A percentile compares a stretch with the other conserved stretches of the same genome.
Conservation (phyloP, 1,140 invertebrate genomes). For the Drosophila leontia region DNA sequence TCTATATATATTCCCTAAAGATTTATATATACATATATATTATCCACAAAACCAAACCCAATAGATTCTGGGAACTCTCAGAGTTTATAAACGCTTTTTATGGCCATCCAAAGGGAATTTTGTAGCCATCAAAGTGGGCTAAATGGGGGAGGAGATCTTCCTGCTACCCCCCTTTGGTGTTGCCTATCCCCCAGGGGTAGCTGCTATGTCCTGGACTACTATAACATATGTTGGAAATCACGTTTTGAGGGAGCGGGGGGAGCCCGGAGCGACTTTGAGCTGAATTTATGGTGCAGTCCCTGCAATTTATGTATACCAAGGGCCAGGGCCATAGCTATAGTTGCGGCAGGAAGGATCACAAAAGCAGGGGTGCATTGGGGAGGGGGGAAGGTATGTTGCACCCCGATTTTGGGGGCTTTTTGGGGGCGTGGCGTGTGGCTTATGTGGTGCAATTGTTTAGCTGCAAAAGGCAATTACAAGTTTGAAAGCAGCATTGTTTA, state of each 20-base stretch:
- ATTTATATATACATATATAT: too few species aligned
- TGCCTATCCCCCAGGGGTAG: not conserved
- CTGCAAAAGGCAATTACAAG: constrained; percentile 26
- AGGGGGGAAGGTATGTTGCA: not conserved
- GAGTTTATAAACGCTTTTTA: constrained; percentile 12
- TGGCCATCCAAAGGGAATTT: not conserved
- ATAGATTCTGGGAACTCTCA: not conserved
- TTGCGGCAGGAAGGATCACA: not conserved
- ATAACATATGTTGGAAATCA: constrained; percentile 68
- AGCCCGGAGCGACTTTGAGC: not conserved
- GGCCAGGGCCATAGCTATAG: not conserved
- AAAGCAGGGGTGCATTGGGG: not conserved
- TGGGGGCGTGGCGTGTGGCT: not conserved
- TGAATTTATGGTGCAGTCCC: constrained; percentile 42
- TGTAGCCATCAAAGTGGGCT: not conserved
- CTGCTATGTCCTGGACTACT: not conserved
- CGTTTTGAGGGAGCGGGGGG: constrained; percentile 5
- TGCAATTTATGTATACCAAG: constrained; percentile 64
- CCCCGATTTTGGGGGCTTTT: not conserved
- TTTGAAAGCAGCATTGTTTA: constrained; percentile 7
- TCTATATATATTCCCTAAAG: too few species aligned
- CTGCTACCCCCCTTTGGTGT: not conserved
- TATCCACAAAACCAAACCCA: not conserved
- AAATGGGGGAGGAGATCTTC: too few species aligned
- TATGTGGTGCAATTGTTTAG: constrained; percentile 15